Evolutionary conservation across 53 echinoderm and acorn worm species (phyloP).

Genomic region (Apostichopus leukothele): DNA sequence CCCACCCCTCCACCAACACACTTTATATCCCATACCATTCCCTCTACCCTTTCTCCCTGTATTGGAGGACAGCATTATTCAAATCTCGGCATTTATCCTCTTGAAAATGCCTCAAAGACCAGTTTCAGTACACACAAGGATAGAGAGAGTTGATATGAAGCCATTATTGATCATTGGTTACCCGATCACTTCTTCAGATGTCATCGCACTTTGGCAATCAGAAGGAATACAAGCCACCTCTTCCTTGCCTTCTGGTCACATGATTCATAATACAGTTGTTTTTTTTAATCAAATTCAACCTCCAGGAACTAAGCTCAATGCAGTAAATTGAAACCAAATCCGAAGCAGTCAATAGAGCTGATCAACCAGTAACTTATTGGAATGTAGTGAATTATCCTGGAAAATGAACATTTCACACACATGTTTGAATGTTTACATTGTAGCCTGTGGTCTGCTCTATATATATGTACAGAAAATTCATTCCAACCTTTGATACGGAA

Average conservation of each 20-base stretch:
- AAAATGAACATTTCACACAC: not conserved
- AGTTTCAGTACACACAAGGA: no score
- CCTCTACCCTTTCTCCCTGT: no score
- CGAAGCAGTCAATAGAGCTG: not conserved
- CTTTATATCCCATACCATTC: no score
- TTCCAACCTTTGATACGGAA: no score
- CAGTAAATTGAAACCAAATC: conserved; percentile 1
- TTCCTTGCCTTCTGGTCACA: conserved; percentile 1
- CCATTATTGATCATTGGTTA: no score
- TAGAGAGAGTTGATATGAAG: no score
- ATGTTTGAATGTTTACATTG: not conserved
- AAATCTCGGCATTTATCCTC: no score
- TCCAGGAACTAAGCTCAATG: conserved; percentile 4
- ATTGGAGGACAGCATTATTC: no score
- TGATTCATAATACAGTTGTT: conserved; percentile 7
- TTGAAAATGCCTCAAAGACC: no score
- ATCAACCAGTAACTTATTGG: conserved; percentile 32
- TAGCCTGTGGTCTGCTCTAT: not conserved
- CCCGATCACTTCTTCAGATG: not conserved
- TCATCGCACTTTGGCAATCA: conserved; percentile 3
- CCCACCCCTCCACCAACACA: no score
- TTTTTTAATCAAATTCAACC: conserved; percentile 30
- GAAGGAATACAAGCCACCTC: not conserved
- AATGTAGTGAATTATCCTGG: not conserved
- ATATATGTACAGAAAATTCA: no score